A percentile compares a stretch with the other conserved stretches of the same genome.
Evolutionary conservation across 2,797 vertebrate genomes (phyloP).

Genomic region (Hypotaenidia okinawae): DNA sequence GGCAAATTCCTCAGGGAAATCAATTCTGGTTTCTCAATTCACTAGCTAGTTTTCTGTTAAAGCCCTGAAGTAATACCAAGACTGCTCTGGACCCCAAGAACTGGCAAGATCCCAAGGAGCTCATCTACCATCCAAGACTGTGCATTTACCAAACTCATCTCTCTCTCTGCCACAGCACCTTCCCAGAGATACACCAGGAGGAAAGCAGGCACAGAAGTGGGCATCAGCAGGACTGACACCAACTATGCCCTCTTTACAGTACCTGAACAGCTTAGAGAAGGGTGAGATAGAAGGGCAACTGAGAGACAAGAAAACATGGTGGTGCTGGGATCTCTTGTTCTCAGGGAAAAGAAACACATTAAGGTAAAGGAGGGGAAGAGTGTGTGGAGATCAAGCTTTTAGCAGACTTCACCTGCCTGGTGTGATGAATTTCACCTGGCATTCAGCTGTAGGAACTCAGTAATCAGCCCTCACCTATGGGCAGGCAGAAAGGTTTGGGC

Average conservation of each 20-base stretch:
- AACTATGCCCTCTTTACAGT: background rate
- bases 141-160: background rate
- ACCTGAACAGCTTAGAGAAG: background rate
- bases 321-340: background rate
- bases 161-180: background rate
- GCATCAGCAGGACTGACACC: background rate
- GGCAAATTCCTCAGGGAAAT: conserved; percentile 53
- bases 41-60: conserved; percentile 32
- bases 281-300: background rate
- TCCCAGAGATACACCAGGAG: background rate
- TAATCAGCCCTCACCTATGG: background rate
- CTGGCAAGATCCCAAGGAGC: background rate
- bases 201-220: background rate
- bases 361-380: background rate
- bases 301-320: background rate
- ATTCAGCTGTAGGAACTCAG: background rate
- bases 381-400: background rate
- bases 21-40: conserved; percentile 35
- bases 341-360: background rate
- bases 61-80: background rate
- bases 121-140: background rate
- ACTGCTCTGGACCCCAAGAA: background rate
- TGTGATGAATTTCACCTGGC: background rate
- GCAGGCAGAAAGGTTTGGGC: background rate
- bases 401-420: background rate